Percentiles rank a stretch among this genome's conserved stretches.
Evolutionary conservation across 2,888 invertebrate genomes (phyloP).

Genomic region (Pseudoips prasinana): DNA sequence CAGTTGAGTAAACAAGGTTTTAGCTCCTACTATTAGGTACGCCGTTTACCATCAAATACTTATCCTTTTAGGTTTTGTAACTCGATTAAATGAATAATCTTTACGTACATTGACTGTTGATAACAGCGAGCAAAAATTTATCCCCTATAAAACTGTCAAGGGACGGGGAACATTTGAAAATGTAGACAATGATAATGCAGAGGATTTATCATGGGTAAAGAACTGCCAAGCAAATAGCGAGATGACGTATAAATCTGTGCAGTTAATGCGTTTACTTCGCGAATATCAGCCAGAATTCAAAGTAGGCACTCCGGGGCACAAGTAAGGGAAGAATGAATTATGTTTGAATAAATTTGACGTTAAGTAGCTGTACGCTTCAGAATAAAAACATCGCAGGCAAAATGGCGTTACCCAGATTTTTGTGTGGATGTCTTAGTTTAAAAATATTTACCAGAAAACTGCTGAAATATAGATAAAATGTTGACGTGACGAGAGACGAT

Average conservation of each 20-base stretch:
- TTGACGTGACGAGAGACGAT: no score
- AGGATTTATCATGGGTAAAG: conserved; percentile 2
- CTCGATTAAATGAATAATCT: background rate
- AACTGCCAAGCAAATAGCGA: conserved; percentile 17
- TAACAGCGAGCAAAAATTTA: background rate
- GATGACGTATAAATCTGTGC: conserved; percentile 24
- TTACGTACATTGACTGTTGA: conserved; percentile 3
- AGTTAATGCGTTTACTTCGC: conserved; percentile 28
- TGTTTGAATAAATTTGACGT: conserved; percentile 7
- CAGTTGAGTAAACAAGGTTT: no score
- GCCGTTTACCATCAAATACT: no score
- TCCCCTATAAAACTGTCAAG: conserved; percentile 6
- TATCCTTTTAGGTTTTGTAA: no score
- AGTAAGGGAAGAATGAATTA: conserved; percentile 12
- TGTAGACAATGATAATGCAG: conserved; percentile 2
- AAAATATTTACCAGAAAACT: no score
- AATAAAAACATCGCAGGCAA: no score
- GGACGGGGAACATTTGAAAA: conserved; percentile 2
- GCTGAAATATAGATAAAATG: no score
- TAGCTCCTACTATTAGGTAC: no score
- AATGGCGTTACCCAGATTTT: no score
- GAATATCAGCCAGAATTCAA: conserved; percentile 18
- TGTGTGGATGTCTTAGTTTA: no score
- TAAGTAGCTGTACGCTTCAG: no score
- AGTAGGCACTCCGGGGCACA: conserved; percentile 12